These are phyloP conservation scores for Zapornia atra DNA, from an alignment of 2,113 vertebrate genomes.

Conservation along the genomic window DNA sequence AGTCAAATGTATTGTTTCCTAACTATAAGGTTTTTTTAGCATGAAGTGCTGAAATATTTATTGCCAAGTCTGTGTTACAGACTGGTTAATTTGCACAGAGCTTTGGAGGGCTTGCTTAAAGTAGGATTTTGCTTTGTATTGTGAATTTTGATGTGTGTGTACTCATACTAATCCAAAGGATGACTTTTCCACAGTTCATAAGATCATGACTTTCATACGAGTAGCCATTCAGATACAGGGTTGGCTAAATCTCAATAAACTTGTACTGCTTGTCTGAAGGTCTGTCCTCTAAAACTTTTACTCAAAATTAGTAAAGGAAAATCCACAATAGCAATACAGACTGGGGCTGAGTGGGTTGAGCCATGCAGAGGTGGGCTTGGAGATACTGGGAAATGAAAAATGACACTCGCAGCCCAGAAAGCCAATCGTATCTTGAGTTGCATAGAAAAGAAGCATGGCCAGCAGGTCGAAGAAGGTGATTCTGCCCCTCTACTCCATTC, in stretches of 20 bases:
- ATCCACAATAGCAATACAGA: not conserved
- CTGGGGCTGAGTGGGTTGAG: not conserved
- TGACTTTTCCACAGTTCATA: not conserved
- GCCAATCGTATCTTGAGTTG: accelerated
- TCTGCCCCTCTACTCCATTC: not conserved
- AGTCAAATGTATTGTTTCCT: not conserved
- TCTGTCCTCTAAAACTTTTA: not conserved
- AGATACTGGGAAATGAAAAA: not conserved
- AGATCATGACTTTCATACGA: not conserved
- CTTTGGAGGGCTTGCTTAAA: not conserved
- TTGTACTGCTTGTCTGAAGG: not conserved
- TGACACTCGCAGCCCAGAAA: not conserved
- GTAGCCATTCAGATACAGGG: not conserved
- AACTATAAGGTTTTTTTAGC: not conserved
- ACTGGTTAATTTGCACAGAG: not conserved
- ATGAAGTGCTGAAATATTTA: not conserved
- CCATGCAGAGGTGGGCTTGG: accelerated
- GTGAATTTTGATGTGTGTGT: not conserved
- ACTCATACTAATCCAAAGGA: not conserved
- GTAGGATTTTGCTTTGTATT: not conserved
- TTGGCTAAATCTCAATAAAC: not conserved
- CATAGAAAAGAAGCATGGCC: not conserved
- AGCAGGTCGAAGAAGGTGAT: not conserved
- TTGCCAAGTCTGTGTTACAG: not conserved
- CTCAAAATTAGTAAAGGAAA: not conserved